Evolutionary conservation across 2,113 vertebrate species (phyloP).

Genomic region (Chamaea fasciata): DNA sequence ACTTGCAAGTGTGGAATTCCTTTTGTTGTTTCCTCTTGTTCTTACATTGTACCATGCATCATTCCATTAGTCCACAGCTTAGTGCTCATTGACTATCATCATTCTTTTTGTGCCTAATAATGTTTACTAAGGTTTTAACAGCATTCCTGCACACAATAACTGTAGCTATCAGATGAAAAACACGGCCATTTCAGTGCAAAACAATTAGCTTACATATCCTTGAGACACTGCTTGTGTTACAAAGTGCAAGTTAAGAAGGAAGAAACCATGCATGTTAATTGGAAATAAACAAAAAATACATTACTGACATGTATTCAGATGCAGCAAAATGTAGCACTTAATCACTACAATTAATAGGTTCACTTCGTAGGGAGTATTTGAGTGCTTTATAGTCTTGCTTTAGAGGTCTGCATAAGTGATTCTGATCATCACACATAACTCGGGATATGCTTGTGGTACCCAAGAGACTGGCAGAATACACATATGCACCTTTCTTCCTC

Average conservation of each 20-base stretch:
- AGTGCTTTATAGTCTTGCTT: neutral
- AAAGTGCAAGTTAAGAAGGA: conserved; percentile 24
- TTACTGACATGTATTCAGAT: neutral
- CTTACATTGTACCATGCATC: conserved; percentile 7
- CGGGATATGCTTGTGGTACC: neutral
- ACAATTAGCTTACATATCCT: neutral
- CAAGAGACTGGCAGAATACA: neutral
- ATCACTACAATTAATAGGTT: neutral
- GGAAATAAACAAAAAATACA: neutral
- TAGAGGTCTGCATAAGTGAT: neutral
- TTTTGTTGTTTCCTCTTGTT: neutral
- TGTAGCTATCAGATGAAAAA: conserved; percentile 30
- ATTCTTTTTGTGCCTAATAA: conserved; percentile 36
- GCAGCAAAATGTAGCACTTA: neutral
- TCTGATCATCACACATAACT: neutral
- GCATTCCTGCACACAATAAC: neutral
- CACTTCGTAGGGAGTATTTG: neutral
- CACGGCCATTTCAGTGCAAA: neutral
- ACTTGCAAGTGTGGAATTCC: neutral
- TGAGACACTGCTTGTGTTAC: neutral
- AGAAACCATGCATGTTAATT: neutral
- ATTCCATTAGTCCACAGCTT: conserved; percentile 43
- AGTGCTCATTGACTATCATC: neutral
- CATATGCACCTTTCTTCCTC: neutral
- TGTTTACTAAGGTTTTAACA: conserved; percentile 52